Conservation (phyloP, 2,113 vertebrate genomes). For the Cyprinodon brontotheroides region DNA sequence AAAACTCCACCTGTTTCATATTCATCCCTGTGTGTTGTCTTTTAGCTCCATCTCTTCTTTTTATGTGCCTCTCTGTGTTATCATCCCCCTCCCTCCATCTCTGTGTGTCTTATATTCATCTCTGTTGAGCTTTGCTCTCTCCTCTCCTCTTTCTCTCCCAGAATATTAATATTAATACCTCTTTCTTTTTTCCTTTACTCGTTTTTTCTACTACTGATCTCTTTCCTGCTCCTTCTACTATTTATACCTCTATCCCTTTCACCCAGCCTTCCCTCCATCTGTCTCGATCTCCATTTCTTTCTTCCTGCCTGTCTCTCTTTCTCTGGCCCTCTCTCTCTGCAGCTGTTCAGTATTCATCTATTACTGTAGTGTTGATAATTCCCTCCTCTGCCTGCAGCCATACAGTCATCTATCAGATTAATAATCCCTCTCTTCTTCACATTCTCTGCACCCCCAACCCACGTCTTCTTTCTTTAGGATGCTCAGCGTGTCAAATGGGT, state of each 20-base stretch:
- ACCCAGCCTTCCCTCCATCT: constrained; percentile 60
- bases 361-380: constrained; percentile 83
- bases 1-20: constrained; percentile 61
- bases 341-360: constrained; percentile 79
- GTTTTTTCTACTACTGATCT: constrained; percentile 51
- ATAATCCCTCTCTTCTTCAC: constrained; percentile 70
- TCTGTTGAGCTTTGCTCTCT: constrained; percentile 49
- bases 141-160: constrained; percentile 40
- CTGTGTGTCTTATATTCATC: constrained; percentile 74
- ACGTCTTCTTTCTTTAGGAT: constrained; percentile 46
- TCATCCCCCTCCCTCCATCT: constrained; percentile 58
- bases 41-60: constrained; percentile 45
- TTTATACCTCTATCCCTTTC: constrained; percentile 67
- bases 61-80: constrained; percentile 61
- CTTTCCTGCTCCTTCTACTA: constrained; percentile 49
- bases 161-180: constrained; percentile 80
- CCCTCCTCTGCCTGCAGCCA: constrained; percentile 76
- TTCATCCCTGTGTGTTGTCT: constrained; percentile 59
- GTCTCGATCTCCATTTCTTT: constrained; percentile 54
- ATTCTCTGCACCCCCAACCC: constrained; percentile 27
- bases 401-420: constrained; percentile 81
- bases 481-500: constrained; percentile 69
- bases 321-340: constrained; percentile 54
- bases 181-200: constrained; percentile 43
- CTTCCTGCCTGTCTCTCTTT: constrained; percentile 32